A percentile compares a stretch with the other conserved stretches of the same genome.
phyloP scores from a whole-genome alignment of 1,140 invertebrate genomes.

The Rhopalosiphum maidis region DNA sequence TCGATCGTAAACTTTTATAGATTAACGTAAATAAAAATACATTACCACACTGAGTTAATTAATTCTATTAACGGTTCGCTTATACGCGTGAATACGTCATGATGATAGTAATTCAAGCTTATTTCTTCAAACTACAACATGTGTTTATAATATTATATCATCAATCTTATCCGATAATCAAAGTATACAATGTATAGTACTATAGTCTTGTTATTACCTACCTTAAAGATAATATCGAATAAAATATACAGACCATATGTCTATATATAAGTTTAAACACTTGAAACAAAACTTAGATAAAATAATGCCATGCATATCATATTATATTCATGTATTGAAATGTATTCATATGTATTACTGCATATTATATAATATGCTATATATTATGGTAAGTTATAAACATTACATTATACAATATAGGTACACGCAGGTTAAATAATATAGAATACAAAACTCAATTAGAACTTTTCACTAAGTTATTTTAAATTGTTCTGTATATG shows the following conservation, averaged over 20 bases:
- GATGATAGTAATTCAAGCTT: neutral
- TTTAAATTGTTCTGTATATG: no score
- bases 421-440: neutral
- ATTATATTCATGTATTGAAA: no score
- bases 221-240: neutral
- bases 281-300: no score
- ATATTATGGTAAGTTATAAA: neutral
- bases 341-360: no score
- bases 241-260: no score
- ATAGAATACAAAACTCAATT: neutral
- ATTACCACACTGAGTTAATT: neutral
- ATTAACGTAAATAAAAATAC: constrained; percentile 19
- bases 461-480: neutral
- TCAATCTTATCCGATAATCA: neutral
- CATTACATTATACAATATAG: neutral
- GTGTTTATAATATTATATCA: neutral
- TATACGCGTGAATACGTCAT: neutral
- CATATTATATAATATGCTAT: no score
- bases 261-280: no score
- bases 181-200: no score
- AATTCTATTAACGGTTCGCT: neutral
- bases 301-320: no score
- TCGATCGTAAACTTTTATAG: constrained; percentile 24
- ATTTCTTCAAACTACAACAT: neutral
- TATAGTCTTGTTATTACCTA: neutral